A percentile compares a stretch with the other conserved stretches of the same genome.
Conservation (phyloP, 2,797 vertebrate species). For the Anguilla megastoma region DNA sequence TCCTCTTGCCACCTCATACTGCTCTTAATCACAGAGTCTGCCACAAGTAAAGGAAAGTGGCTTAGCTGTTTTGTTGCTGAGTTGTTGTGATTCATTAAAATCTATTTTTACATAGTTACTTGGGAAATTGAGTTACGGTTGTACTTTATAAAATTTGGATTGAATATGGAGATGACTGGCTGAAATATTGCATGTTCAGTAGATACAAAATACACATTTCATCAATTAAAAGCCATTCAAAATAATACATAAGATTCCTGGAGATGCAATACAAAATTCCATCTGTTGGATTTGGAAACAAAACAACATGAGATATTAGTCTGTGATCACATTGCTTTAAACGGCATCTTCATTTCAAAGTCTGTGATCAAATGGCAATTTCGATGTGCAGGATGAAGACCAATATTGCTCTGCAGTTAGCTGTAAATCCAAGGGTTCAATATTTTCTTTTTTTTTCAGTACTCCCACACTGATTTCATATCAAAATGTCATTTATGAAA, state of each 20-base stretch:
- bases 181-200: background rate
- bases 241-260: too few relatives aligned
- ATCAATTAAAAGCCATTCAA: too few relatives aligned
- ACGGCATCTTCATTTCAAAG: background rate
- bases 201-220: background rate
- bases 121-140: background rate
- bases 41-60: background rate
- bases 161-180: background rate
- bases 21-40: too few relatives aligned
- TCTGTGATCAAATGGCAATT: background rate
- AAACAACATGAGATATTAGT: too few relatives aligned
- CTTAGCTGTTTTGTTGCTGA: background rate
- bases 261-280: too few relatives aligned
- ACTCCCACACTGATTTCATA: background rate
- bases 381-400: background rate
- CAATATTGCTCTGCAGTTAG: background rate
- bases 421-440: background rate
- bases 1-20: background rate
- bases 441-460: background rate
- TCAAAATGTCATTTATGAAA: background rate
- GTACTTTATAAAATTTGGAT: background rate
- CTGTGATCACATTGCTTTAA: too few relatives aligned
- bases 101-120: background rate
- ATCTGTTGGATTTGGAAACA: too few relatives aligned
- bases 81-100: background rate